A percentile compares a stretch with the other conserved stretches of the same genome.
These are phyloP conservation scores for Rhyacophila brunnea DNA, from an alignment of 1,140 invertebrate species.

Conservation along the genomic window DNA sequence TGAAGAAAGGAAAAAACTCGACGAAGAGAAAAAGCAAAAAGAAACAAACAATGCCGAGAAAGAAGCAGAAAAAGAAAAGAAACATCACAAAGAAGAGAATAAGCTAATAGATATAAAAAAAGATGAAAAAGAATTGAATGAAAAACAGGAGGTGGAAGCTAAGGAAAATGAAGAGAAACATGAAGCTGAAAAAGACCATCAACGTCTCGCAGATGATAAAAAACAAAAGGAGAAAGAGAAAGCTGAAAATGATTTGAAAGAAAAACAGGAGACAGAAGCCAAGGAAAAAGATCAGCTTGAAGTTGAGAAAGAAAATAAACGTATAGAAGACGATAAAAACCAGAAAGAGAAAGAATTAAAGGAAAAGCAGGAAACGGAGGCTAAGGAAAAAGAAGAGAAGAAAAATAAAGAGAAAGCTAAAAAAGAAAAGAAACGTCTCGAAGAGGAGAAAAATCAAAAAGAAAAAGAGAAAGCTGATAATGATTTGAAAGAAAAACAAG, in stretches of 20 bases:
- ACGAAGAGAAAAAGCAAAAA: background rate
- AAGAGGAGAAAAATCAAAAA: constrained; percentile 4
- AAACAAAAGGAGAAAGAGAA: constrained; percentile 22
- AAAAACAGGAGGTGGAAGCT: constrained; percentile 24
- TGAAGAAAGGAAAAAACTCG: background rate
- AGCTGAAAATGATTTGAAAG: constrained; percentile 20
- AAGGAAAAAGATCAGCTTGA: background rate
- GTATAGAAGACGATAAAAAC: constrained; percentile 29
- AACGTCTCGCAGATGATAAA: constrained; percentile 33
- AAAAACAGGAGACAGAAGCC: background rate
- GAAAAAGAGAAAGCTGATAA: constrained; percentile 2
- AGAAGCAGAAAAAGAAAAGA: constrained; percentile 23
- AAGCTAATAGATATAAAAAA: too few species aligned
- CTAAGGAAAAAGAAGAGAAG: constrained; percentile 24
- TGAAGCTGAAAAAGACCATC: constrained; percentile 34
- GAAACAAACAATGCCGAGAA: constrained; percentile 27
- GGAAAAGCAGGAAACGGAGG: constrained; percentile 34
- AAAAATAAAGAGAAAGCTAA: constrained; percentile 3
- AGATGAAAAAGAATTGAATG: constrained; percentile 35
- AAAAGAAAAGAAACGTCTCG: constrained; percentile 5
- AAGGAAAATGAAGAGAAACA: constrained; percentile 32
- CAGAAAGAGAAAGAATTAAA: constrained; percentile 32
- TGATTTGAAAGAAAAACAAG: background rate
- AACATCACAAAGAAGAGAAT: constrained; percentile 30
- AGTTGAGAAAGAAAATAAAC: constrained; percentile 14